Evolutionary conservation across 2,797 vertebrate genomes (phyloP).

Genomic region (Eulemur albifrons): DNA sequence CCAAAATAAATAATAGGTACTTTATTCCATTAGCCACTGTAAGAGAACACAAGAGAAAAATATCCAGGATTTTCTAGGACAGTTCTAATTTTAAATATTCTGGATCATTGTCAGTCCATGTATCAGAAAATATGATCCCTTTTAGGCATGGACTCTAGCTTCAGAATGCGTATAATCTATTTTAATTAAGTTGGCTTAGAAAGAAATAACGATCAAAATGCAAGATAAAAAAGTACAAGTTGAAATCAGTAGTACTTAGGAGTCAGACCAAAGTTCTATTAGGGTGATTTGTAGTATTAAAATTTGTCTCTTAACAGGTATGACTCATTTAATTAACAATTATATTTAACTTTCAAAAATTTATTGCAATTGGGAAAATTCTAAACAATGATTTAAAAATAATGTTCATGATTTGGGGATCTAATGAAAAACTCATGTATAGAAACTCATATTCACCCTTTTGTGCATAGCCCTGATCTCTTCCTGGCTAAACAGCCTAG

Average conservation of each 20-base stretch:
- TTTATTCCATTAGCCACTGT: slow-evolving; percentile 30
- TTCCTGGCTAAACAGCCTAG: slow-evolving; percentile 16
- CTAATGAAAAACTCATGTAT: slow-evolving; percentile 1
- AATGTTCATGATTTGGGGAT: neutral
- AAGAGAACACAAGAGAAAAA: neutral
- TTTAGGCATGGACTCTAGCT: slow-evolving; percentile 31
- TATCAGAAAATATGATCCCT: slow-evolving; percentile 31
- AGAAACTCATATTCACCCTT: slow-evolving; percentile 19
- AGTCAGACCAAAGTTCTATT: neutral
- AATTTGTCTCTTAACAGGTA: slow-evolving; percentile 20
- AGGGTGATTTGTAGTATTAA: slow-evolving; percentile 31
- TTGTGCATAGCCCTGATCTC: neutral
- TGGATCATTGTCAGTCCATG: neutral
- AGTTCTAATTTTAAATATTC: slow-evolving; percentile 53
- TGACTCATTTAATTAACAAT: slow-evolving; percentile 3
- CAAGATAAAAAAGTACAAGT: slow-evolving; percentile 36
- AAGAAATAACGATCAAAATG: slow-evolving; percentile 25
- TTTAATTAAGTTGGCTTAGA: slow-evolving; percentile 34
- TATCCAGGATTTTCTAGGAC: slow-evolving; percentile 6
- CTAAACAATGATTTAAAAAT: slow-evolving; percentile 29
- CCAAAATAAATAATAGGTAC: neutral
- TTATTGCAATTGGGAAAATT: neutral
- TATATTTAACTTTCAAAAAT: slow-evolving; percentile 42
- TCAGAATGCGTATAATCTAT: slow-evolving; percentile 29
- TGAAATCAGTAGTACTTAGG: slow-evolving; percentile 40